Percentiles rank a stretch among this genome's conserved stretches.
Conservation (phyloP, 2,888 invertebrate genomes). For the Lathronympha strigana region DNA sequence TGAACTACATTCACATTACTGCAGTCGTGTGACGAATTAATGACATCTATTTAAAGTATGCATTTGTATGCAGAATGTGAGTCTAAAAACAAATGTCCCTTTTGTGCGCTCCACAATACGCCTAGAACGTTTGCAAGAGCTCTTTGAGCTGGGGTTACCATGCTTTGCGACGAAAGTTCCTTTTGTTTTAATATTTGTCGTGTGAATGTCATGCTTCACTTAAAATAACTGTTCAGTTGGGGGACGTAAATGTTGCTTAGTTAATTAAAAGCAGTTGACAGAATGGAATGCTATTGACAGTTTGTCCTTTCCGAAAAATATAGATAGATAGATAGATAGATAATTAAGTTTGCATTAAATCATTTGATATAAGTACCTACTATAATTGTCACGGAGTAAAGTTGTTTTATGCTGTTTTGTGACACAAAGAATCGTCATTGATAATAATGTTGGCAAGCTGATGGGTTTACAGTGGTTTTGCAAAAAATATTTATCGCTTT, state of each 20-base stretch:
- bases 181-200: conserved; percentile 7
- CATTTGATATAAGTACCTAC: too few relatives aligned
- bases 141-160: conserved; percentile 34
- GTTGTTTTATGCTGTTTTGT: too few relatives aligned
- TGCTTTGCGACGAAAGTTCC: conserved; percentile 11
- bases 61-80: conserved; percentile 34
- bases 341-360: too few relatives aligned
- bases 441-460: too few relatives aligned
- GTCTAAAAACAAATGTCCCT: conserved; percentile 37
- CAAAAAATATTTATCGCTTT: too few relatives aligned
- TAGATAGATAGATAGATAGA: too few relatives aligned
- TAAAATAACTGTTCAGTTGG: not conserved
- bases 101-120: conserved; percentile 31
- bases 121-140: conserved; percentile 25
- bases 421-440: too few relatives aligned
- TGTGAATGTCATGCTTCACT: not conserved
- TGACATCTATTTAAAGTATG: conserved; percentile 29
- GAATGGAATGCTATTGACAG: too few relatives aligned
- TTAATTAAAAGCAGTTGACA: too few relatives aligned
- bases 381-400: too few relatives aligned
- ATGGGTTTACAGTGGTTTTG: too few relatives aligned
- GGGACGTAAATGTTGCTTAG: not conserved
- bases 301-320: too few relatives aligned
- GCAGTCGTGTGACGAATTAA: conserved; percentile 38
- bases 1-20: conserved; percentile 16